A percentile compares a stretch with the other conserved stretches of the same genome.
phyloP scores from a whole-genome alignment of 1,140 invertebrate species.

The Philaenus spumarius region DNA sequence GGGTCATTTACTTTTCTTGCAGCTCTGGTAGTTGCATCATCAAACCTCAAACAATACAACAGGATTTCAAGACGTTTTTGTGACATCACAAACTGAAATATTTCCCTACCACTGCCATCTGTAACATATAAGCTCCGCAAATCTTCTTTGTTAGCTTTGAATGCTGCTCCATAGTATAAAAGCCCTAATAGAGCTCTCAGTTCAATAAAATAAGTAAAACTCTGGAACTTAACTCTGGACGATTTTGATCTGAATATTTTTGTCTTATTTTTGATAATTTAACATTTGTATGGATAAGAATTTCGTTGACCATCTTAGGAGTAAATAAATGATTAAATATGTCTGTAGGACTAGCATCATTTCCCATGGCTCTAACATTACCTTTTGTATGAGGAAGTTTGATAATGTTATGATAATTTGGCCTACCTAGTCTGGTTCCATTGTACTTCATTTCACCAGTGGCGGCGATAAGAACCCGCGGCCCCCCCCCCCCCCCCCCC shows the following conservation, averaged over 20 bases:
- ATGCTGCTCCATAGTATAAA: constrained; percentile 28
- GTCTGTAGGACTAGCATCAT: constrained; percentile 6
- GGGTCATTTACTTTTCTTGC: constrained; percentile 31
- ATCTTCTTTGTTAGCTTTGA: constrained; percentile 29
- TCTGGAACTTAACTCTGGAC: constrained; percentile 1
- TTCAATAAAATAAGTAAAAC: constrained; percentile 24
- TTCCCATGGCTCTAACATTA: constrained; percentile 4
- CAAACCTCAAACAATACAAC: constrained; percentile 30
- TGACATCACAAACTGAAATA: constrained; percentile 31
- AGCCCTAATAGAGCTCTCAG: constrained; percentile 30
- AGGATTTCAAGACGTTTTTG: constrained; percentile 28
- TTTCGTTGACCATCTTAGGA: constrained; percentile 4
- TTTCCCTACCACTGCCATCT: constrained; percentile 31
- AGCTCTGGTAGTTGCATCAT: constrained; percentile 22
- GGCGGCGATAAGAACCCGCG: no score
- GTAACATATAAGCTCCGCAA: constrained; percentile 27
- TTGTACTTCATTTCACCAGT: no score
- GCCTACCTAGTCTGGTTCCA: constrained; percentile 2
- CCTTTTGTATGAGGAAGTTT: constrained; percentile 3
- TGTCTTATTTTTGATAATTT: constrained; percentile 11
- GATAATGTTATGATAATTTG: constrained; percentile 1
- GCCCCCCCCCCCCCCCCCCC: no score
- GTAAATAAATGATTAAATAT: constrained; percentile 5
- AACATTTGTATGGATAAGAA: constrained; percentile 6
- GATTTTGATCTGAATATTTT: constrained; percentile 9